Evolutionary conservation across 2,113 vertebrate species (phyloP), one percentile per base, ranked within the genome.

Genomic region (Mungos mungo): DNA sequence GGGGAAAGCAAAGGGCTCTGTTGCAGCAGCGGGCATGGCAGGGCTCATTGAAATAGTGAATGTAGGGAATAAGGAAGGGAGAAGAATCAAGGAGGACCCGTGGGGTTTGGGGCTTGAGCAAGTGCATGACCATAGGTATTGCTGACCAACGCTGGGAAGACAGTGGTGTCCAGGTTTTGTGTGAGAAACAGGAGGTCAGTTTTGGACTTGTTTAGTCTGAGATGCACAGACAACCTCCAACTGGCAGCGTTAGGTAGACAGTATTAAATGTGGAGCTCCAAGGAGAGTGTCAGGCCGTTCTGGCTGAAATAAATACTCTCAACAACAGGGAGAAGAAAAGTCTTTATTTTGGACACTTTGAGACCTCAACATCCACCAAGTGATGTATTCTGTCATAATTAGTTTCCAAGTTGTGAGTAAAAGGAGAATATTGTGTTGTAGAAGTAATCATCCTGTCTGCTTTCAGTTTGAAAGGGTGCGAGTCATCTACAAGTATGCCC

Each of bases 401-500:
- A 79, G 45, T 90, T 31, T 84, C 16, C 4, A 63, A 27, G 8
- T 54, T 52, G 52, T 92, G 31, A 89, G 19, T 95, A 50, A 47
- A 35, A 60, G 50, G 47, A 93, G 66, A 69, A 31, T n/a, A 21
- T 29, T 11, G 3, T 83, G 16, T 92, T 74, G 14, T 69, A 65
- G n/a, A 60, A 90, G 10, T 97, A 92, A 96, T 65, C 25, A 47
- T 69, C 12, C 14, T 65, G 0, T 93, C 84, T 98, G 4, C 81
- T 98, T 98, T 98, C 97, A 99, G 99, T 99, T 99, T 96, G 99
- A 99, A 98, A 99, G 99, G 35, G 99, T 99, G 11, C 99, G 99
- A 2, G 99, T 99, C 85, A 99, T 99, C 98, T 99, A 99, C 96
- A 99, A 99, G 97, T 99, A 99, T 2, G 99, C 99, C 33, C 90